Base-by-base conservation (phyloP, 2,113 vertebrate genomes). In the Pygoscelis adeliae region DNA sequence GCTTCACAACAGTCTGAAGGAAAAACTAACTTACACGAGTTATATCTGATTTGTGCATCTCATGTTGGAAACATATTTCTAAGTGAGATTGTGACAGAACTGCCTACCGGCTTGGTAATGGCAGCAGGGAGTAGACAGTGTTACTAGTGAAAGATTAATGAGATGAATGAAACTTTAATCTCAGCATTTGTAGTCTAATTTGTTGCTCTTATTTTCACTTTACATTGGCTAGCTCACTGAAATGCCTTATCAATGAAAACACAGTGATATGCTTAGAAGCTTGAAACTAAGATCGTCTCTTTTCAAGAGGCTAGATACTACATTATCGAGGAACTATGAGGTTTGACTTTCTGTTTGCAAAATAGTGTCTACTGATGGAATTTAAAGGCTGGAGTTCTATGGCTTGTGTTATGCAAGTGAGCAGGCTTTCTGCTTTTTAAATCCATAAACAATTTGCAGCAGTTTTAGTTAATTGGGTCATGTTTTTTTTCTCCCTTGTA, bases 91-190 rank as follows among this genome's bases (percentile, higher is more conserved):
- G 34, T 77, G 67, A 84, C 56, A 46, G 38, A 88, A 77, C 50
- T 83, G 82, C 53, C 49, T 63, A 8, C 22, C n/a, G 50, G 30
- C n/a, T 79, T 36, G 22, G 50, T 62, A 58, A 73, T 34, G 49
- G 62, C 77, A 92, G 83, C 59, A 59, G 55, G 67, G 61, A 90
- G n/a, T 4, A 50, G 29, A 38, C 23, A 40, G 10, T 17, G 10
- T 59, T 47, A 59, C 30, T 42, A 40, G 46, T 91, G 72, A 90
- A 97, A 95, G 56, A 95, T 95, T 94, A 72, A 93, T 82, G 78
- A 92, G 77, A 65, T n/a, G 9, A 85, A 91, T 74, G 53, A 71
- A 91, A 87, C 36, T 91, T 92, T 96, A 63, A 91, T 89, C 65
- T 84, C 30, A 34, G 36, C 17, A 5, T 49, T 95, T 82, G 52